Percentiles rank a stretch among this genome's conserved stretches.
Conservation (phyloP, 2,797 vertebrate genomes). For the Poecilia gillii region DNA sequence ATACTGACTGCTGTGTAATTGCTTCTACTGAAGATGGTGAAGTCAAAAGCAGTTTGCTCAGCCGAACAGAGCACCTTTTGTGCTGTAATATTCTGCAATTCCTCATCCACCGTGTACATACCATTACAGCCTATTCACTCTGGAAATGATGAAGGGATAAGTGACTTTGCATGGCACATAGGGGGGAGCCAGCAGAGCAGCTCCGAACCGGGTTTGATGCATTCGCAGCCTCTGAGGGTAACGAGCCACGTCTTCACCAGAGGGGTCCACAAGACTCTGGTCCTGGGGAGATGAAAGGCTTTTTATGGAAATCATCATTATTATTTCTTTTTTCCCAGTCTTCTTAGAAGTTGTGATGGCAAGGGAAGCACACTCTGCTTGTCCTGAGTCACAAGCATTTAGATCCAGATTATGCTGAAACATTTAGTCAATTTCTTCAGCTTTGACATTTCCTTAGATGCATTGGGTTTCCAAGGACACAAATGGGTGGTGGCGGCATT, state of each 20-base stretch:
- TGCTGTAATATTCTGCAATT: constrained; percentile 54
- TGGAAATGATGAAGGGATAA: constrained; percentile 63
- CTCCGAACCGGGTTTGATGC: constrained; percentile 44
- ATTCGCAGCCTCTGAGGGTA: constrained; percentile 37
- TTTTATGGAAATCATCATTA: constrained; percentile 56
- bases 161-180: constrained; percentile 53
- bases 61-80: constrained; percentile 52
- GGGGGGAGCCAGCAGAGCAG: constrained; percentile 49
- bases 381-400: constrained; percentile 45
- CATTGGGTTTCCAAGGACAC: constrained; percentile 3
- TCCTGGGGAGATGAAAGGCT: constrained; percentile 57
- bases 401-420: constrained; percentile 22
- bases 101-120: constrained; percentile 20
- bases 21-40: constrained; percentile 60
- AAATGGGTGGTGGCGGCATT: constrained; percentile 15
- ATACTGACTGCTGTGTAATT: constrained; percentile 48
- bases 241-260: constrained; percentile 45
- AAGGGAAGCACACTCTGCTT: constrained; percentile 36
- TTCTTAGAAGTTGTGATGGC: constrained; percentile 42
- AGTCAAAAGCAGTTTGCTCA: constrained; percentile 69
- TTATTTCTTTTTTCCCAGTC: neutral
- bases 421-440: constrained; percentile 21
- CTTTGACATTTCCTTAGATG: constrained; percentile 4
- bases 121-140: constrained; percentile 44
- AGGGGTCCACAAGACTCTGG: constrained; percentile 51